These are phyloP conservation scores for Rhynchomys soricoides DNA, from an alignment of 2,113 vertebrate species.

Conservation along the genomic window DNA sequence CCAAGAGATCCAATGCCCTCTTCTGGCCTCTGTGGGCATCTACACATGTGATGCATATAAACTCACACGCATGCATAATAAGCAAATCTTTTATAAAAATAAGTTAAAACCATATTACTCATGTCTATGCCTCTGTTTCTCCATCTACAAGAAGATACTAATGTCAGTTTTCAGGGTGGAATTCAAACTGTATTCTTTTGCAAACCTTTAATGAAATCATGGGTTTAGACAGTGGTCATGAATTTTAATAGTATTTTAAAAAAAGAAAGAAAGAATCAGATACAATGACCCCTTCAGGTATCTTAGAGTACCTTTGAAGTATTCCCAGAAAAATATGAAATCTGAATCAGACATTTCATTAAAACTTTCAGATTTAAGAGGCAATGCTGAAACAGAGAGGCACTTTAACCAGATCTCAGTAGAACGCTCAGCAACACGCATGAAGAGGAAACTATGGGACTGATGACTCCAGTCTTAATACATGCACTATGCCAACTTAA, in stretches of 20 bases:
- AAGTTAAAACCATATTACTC: background rate
- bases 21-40: background rate
- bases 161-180: background rate
- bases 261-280: background rate
- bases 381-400: background rate
- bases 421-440: background rate
- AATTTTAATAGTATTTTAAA: background rate
- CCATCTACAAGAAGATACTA: background rate
- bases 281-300: background rate
- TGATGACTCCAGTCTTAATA: background rate
- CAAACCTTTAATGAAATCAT: constrained; percentile 34
- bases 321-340: background rate
- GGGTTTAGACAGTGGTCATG: background rate
- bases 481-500: background rate
- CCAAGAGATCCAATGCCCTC: too few relatives aligned
- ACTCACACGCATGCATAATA: background rate
- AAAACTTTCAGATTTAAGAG: background rate
- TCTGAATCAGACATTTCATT: background rate
- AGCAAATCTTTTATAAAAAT: background rate
- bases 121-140: background rate
- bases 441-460: background rate
- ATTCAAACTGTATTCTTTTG: background rate
- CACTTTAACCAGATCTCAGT: background rate
- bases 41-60: background rate
- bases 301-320: background rate